phyloP scores from a whole-genome alignment of 2,113 vertebrate species.

The Acanthochromis polyacanthus region DNA sequence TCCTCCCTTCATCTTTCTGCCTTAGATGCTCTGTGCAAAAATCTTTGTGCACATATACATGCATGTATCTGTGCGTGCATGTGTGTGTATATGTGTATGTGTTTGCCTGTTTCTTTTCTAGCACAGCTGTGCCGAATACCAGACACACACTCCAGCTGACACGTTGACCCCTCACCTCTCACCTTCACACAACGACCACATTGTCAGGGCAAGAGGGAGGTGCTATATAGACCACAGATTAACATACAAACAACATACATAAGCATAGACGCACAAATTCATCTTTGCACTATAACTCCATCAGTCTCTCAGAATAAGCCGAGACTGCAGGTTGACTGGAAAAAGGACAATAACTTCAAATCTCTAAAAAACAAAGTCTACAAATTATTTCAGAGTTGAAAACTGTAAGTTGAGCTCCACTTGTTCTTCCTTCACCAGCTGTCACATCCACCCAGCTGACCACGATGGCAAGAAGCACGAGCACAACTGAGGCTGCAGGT shows the following conservation, averaged over 20 bases:
- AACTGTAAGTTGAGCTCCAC: constrained; percentile 20
- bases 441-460: constrained; percentile 57
- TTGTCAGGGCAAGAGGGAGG: constrained; percentile 52
- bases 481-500: constrained; percentile 40
- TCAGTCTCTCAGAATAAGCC: not conserved
- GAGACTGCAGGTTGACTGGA: not conserved
- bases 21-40: not conserved
- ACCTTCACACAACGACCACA: constrained; percentile 72
- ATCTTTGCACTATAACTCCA: not conserved
- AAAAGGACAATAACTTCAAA: not conserved
- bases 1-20: not conserved
- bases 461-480: constrained; percentile 52
- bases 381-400: not conserved
- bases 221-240: constrained; percentile 27
- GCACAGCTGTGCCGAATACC: constrained; percentile 78
- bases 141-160: constrained; percentile 81
- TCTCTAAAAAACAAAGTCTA: not conserved
- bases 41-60: constrained; percentile 1
- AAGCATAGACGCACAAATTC: not conserved
- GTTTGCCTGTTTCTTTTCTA: constrained; percentile 35
- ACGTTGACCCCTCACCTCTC: constrained; percentile 80
- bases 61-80: constrained; percentile 10
- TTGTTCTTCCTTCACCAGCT: constrained; percentile 39
- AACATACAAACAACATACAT: constrained; percentile 4
- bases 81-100: constrained; percentile 11